These are phyloP conservation scores for Eretmocerus hayati DNA, from an alignment of 2,888 invertebrate genomes.

Conservation along the genomic window DNA sequence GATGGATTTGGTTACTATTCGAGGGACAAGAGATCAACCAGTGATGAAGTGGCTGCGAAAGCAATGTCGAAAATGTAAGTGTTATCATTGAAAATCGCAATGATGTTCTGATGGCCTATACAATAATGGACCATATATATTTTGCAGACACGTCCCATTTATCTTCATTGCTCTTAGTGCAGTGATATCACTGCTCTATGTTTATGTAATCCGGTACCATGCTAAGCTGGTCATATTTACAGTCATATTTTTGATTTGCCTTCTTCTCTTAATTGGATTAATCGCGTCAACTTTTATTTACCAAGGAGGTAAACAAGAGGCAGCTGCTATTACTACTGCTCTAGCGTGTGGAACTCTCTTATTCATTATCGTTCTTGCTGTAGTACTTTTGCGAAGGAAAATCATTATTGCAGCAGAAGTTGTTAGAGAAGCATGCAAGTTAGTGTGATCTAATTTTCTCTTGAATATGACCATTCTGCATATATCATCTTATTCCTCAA, in stretches of 20 bases:
- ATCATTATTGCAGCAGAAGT: slow-evolving; percentile 84
- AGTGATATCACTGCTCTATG: background rate
- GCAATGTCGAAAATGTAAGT: no score
- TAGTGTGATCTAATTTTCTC: slow-evolving; percentile 35
- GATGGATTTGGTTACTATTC: no score
- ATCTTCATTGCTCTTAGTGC: background rate
- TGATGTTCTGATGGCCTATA: no score
- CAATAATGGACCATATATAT: no score
- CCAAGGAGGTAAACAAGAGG: no score
- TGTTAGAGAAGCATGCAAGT: slow-evolving; percentile 88
- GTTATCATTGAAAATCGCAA: no score
- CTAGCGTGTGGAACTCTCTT: background rate
- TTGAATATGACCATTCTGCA: background rate
- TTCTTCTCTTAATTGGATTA: background rate
- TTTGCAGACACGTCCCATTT: background rate
- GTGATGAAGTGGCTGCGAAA: no score
- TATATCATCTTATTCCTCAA: background rate
- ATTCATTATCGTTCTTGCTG: background rate
- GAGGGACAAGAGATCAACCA: no score
- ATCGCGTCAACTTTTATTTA: background rate
- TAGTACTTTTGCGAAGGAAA: slow-evolving; percentile 53
- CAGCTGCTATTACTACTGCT: background rate
- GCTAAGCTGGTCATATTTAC: background rate
- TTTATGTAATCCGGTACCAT: background rate
- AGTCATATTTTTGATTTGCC: background rate